Conservation (phyloP, 2,113 vertebrate genomes). For the Hippocampus guttulatus region DNA sequence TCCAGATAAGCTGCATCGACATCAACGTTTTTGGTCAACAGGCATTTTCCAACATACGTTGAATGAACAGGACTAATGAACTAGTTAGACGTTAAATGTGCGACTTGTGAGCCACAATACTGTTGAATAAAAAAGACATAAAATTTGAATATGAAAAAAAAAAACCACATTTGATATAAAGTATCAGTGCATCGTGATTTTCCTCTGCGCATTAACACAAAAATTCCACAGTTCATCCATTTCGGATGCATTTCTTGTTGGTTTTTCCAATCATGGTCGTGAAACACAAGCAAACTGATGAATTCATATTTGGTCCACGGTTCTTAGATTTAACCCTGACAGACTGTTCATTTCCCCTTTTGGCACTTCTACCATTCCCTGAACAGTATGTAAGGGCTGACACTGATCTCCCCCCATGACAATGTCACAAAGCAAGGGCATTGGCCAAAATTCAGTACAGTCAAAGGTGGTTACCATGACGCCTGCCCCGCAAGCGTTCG, state of each 20-base stretch:
- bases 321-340: background rate
- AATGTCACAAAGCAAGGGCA: slow-evolving; percentile 11
- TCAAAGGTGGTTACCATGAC: background rate
- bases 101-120: slow-evolving; percentile 35
- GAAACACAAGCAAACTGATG: background rate
- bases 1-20: background rate
- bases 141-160: slow-evolving; percentile 62
- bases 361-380: too few species aligned
- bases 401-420: background rate
- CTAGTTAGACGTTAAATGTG: slow-evolving; percentile 40
- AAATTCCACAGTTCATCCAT: background rate
- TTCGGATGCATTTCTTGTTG: background rate
- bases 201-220: slow-evolving; percentile 38
- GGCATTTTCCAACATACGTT: slow-evolving; percentile 4
- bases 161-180: slow-evolving; percentile 56
- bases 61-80: slow-evolving; percentile 25
- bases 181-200: slow-evolving; percentile 73
- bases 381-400: too few species aligned
- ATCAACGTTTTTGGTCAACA: background rate
- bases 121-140: slow-evolving; percentile 58
- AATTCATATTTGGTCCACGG: background rate
- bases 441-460: background rate
- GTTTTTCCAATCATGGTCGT: slow-evolving; percentile 26
- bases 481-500: slow-evolving; percentile 74
- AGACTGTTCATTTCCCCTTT: background rate